These are phyloP conservation scores for Microcebus jonahi DNA, from an alignment of 2,113 vertebrate species.

Conservation along the genomic window DNA sequence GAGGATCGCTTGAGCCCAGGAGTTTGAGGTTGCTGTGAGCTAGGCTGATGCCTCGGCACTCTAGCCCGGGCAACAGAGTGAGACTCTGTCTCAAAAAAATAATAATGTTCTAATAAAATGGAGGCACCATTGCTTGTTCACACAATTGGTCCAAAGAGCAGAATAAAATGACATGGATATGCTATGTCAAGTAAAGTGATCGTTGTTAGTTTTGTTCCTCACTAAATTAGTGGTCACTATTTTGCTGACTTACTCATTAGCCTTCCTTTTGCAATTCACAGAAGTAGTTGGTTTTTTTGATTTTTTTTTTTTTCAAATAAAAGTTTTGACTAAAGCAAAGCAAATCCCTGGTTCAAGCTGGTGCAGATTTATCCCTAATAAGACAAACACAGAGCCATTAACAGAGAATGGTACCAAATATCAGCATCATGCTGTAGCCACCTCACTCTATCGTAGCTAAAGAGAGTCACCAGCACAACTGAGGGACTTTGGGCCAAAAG, in stretches of 20 bases:
- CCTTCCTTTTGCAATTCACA: slow-evolving; percentile 3
- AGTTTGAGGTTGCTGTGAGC: too few relatives aligned
- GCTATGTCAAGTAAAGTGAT: neutral
- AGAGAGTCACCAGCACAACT: neutral
- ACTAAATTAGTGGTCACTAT: slow-evolving; percentile 16
- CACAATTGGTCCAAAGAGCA: neutral
- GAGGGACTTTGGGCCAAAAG: neutral
- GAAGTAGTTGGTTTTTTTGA: neutral
- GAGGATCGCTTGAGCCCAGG: too few relatives aligned
- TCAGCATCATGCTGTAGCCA: neutral
- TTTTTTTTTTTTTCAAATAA: neutral
- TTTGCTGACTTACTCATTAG: neutral
- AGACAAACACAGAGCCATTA: neutral
- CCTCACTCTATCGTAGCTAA: neutral
- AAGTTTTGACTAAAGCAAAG: slow-evolving; percentile 20
- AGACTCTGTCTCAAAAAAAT: neutral
- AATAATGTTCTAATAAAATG: slow-evolving; percentile 18
- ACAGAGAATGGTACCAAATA: slow-evolving; percentile 21
- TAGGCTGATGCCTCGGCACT: too few relatives aligned
- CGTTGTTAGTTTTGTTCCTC: neutral
- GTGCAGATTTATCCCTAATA: neutral
- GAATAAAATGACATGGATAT: neutral
- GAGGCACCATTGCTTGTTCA: neutral
- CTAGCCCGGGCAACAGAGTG: too few relatives aligned
- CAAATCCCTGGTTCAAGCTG: neutral